Evolutionary conservation across 2,888 invertebrate species (phyloP).

Genomic region (Plagodis dolabraria): DNA sequence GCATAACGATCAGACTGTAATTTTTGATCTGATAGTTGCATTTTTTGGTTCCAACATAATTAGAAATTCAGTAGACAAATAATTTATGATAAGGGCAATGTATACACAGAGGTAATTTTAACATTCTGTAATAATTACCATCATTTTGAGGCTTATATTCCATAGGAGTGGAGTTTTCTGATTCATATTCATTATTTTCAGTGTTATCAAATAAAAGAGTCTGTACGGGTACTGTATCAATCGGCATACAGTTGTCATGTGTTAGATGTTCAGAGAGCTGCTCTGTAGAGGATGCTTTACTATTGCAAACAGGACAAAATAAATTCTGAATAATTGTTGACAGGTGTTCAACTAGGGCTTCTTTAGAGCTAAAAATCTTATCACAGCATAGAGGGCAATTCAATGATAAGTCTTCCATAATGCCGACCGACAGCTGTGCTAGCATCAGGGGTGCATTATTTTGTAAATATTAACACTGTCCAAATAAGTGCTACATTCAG

Average conservation of each 20-base stretch:
- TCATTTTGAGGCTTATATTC: constrained; percentile 14
- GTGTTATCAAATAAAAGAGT: constrained; percentile 38
- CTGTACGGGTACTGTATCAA: constrained; percentile 28
- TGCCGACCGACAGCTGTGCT: constrained; percentile 37
- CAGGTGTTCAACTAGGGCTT: constrained; percentile 82
- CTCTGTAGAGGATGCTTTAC: constrained; percentile 79
- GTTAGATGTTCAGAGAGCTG: constrained; percentile 85
- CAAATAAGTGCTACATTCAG: constrained; percentile 60
- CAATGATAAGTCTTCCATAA: constrained; percentile 80
- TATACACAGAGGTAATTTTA: not conserved
- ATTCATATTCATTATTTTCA: constrained; percentile 23
- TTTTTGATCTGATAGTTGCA: no score
- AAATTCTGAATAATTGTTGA: constrained; percentile 77
- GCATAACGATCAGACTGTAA: no score
- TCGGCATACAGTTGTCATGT: constrained; percentile 54
- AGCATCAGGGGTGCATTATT: constrained; percentile 37
- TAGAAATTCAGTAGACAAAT: not conserved
- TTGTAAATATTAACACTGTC: constrained; percentile 57
- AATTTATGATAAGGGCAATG: not conserved
- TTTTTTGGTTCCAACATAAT: not conserved
- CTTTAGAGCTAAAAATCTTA: constrained; percentile 84
- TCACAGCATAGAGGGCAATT: constrained; percentile 88
- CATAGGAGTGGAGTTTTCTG: constrained; percentile 16
- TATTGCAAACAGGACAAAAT: constrained; percentile 85
- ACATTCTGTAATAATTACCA: constrained; percentile 8